These are phyloP conservation scores for Dione vanillae DNA, from an alignment of 2,888 invertebrate species.

Conservation along the genomic window DNA sequence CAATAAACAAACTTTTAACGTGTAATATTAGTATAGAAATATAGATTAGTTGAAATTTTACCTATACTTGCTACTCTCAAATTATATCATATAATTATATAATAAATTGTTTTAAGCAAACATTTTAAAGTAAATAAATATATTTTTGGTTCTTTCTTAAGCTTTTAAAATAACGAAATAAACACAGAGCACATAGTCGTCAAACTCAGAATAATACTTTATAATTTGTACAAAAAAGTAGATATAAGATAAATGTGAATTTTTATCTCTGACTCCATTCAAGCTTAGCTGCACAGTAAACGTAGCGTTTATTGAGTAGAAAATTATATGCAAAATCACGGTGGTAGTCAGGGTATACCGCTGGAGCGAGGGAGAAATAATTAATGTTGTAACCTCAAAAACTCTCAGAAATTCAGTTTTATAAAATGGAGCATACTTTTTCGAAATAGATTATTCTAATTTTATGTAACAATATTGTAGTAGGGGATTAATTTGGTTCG, in stretches of 20 bases:
- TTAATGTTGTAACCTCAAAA: constrained; percentile 69
- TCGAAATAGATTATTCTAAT: constrained; percentile 66
- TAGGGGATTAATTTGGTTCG: constrained; percentile 76
- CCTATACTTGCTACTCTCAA: no score
- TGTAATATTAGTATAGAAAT: no score
- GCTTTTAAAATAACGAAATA: not conserved
- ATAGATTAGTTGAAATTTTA: no score
- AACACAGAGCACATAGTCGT: not conserved
- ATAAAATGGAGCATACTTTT: constrained; percentile 57
- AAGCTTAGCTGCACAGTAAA: constrained; percentile 51
- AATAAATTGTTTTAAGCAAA: no score
- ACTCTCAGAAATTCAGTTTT: constrained; percentile 62
- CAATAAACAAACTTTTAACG: no score
- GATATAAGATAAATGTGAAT: constrained; percentile 6
- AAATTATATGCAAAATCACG: constrained; percentile 83
- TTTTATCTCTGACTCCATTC: constrained; percentile 43
- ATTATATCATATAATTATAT: no score
- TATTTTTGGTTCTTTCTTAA: not conserved
- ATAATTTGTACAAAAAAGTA: not conserved
- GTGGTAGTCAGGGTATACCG: constrained; percentile 65
- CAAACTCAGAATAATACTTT: not conserved
- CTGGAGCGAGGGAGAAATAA: constrained; percentile 67
- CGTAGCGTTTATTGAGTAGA: constrained; percentile 72
- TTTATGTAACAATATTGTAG: constrained; percentile 70
- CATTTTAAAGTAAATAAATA: no score